Evolutionary conservation across 2,113 vertebrate species (phyloP), one percentile per base, ranked within the genome.

Genomic region (Alligator mississippiensis): DNA sequence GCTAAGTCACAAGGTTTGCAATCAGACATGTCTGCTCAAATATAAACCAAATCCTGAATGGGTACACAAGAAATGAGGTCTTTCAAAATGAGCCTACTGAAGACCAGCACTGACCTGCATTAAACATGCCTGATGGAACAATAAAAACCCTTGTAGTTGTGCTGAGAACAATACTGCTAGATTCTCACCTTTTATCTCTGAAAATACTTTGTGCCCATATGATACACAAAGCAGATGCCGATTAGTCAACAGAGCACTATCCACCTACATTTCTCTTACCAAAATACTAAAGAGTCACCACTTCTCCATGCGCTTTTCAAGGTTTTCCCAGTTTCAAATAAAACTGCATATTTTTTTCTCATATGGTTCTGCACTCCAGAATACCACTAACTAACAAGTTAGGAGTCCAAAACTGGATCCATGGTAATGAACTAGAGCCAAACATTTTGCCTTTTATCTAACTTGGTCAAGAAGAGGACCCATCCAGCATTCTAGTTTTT

Each of bases 331-430:
- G 17, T 24, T 58, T 30, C 68, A 75, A 74, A 61, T 27, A 82
- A 57, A 76, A 88, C 38, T 28, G 30, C 19, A 93, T 28, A 27
- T 14, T 75, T n/a, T 60, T 76, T 63, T 59, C 15, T 91, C 82
- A 86, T 2, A 25, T 7, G 93, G 25, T 59, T 6, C 34, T 70
- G 47, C 55, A 77, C 75, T 92, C 18, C 57, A 70, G 27, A 92
- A 11, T 77, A 85, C 79, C 74, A 84, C 19, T 38, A 22, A 58
- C 61, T 47, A 30, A 22, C 0, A 24, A 77, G 38, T 55, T 21
- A 47, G 57, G 84, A 95, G 89, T 58, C 63, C 38, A 30, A 79
- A 17, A 38, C 70, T 57, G 47, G 87, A 72, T 15, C 84, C 60
- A 28, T 24, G 24, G 70, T 70, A 93, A 59, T 3, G 25, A 90